phyloP scores from a whole-genome alignment of 2,113 vertebrate species.

The Mus pahari region DNA sequence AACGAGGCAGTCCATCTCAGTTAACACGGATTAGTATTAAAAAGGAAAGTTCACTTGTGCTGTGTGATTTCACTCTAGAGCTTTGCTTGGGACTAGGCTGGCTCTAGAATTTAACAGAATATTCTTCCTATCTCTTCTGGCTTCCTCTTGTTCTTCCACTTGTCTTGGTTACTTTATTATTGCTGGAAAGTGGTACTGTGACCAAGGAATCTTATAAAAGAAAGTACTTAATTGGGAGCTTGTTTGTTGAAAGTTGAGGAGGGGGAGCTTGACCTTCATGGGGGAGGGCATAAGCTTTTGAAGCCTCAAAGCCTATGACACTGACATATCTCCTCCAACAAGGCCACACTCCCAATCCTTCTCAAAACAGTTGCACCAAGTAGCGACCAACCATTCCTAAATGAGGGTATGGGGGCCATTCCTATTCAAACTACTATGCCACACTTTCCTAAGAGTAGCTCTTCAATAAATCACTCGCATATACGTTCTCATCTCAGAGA shows the following conservation, averaged over 20 bases:
- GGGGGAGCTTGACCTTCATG: no score
- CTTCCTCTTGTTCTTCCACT: not conserved
- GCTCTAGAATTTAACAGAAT: not conserved
- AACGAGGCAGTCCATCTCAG: not conserved
- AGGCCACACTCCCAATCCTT: not conserved
- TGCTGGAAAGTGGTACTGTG: not conserved
- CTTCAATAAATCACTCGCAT: not conserved
- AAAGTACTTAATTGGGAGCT: not conserved
- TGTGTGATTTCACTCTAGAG: not conserved
- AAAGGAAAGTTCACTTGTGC: not conserved
- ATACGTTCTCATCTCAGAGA: not conserved
- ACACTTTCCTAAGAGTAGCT: not conserved
- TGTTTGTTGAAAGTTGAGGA: not conserved
- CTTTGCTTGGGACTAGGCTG: not conserved
- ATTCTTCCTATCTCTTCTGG: not conserved
- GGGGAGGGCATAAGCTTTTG: not conserved
- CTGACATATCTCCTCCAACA: not conserved
- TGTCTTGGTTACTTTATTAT: not conserved
- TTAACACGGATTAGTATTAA: not conserved
- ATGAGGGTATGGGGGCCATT: not conserved
- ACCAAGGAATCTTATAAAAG: no score
- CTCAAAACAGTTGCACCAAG: not conserved
- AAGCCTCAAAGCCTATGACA: not conserved
- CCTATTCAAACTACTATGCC: not conserved
- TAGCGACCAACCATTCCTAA: not conserved